Conservation (phyloP, 2,888 invertebrate genomes). For the Bombylius discolor region DNA sequence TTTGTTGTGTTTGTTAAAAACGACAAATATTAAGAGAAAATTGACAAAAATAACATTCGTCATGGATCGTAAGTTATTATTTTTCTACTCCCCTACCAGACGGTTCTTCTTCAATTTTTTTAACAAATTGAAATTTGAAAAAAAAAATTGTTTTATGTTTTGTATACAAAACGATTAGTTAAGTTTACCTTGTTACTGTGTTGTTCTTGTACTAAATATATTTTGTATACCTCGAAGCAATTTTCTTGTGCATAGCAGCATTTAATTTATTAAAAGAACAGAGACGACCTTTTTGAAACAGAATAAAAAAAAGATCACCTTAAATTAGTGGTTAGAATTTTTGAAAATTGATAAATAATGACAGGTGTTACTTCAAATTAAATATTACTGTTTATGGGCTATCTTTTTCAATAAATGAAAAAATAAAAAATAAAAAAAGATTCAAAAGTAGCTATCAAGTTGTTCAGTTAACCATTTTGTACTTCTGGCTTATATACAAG, state of each 20-base stretch:
- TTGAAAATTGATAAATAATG: background rate
- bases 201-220: background rate
- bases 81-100: background rate
- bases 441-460: background rate
- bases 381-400: background rate
- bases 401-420: background rate
- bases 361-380: background rate
- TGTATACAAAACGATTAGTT: background rate
- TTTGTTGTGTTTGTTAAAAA: no score
- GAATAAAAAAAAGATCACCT: background rate
- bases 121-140: no score
- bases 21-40: no score
- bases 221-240: background rate
- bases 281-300: background rate
- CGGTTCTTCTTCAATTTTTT: no score
- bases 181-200: background rate
- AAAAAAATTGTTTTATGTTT: background rate
- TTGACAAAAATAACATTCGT: background rate
- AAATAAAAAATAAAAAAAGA: background rate
- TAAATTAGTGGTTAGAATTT: background rate
- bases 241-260: background rate
- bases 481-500: background rate
- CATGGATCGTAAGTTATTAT: background rate
- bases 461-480: background rate
- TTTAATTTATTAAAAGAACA: background rate